Evolutionary conservation across 1,140 invertebrate genomes (phyloP).

Genomic region (Philaenus spumarius): DNA sequence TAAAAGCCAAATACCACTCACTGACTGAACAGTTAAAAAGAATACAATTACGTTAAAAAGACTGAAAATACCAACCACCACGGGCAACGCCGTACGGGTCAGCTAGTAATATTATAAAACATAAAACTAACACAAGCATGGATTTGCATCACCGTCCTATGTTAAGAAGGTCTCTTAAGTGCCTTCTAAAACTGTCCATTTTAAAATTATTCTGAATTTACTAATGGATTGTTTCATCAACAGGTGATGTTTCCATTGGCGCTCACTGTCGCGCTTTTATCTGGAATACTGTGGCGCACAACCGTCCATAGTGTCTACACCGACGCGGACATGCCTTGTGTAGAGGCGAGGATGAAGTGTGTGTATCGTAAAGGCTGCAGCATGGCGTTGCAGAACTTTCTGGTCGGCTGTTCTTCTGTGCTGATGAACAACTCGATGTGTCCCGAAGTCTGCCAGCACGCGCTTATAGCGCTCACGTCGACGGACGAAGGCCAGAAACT

Average conservation of each 20-base stretch:
- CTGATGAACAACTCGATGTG: conserved; percentile 46
- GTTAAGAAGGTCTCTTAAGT: too few relatives aligned
- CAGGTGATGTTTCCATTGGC: conserved; percentile 12
- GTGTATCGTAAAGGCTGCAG: conserved; percentile 66
- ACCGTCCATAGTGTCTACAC: not conserved
- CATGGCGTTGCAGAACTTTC: conserved; percentile 62
- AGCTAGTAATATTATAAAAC: too few relatives aligned
- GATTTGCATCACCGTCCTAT: too few relatives aligned
- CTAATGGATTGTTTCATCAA: too few relatives aligned
- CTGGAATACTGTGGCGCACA: not conserved
- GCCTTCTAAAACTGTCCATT: too few relatives aligned
- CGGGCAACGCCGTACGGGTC: too few relatives aligned
- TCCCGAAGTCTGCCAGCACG: conserved; percentile 61
- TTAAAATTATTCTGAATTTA: too few relatives aligned
- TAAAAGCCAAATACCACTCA: too few relatives aligned
- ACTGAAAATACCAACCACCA: too few relatives aligned
- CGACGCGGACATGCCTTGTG: conserved; percentile 41
- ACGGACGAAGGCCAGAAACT: conserved; percentile 69
- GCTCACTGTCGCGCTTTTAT: not conserved
- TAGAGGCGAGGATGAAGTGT: conserved; percentile 60
- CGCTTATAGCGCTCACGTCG: conserved; percentile 67
- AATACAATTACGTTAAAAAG: too few relatives aligned
- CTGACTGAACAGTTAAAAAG: too few relatives aligned
- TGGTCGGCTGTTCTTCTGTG: conserved; percentile 60
- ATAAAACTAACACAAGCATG: too few relatives aligned